Conservation (phyloP, 2,888 invertebrate genomes). For the Rotaria sp. region DNA sequence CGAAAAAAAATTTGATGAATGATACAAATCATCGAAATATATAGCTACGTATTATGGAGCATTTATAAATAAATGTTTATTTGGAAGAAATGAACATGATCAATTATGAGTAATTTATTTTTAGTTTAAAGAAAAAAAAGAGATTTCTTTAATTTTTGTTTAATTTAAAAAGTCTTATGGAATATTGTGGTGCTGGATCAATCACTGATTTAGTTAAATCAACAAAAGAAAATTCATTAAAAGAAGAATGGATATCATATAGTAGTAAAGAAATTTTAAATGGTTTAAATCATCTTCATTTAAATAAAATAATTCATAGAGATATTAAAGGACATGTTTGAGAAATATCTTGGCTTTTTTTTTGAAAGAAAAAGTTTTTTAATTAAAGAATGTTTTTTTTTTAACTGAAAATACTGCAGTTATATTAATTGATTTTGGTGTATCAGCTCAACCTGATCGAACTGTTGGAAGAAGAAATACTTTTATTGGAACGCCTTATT, state of each 20-base stretch:
- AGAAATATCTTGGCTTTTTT: background rate
- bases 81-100: constrained; percentile 81
- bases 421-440: constrained; percentile 98
- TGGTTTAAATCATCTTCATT: constrained; percentile 91
- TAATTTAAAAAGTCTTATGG: constrained; percentile 83
- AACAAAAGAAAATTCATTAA: constrained; percentile 90
- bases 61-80: constrained; percentile 96
- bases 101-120: constrained; percentile 75
- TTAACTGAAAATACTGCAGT: constrained; percentile 99
- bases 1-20: no score
- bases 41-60: constrained; percentile 99
- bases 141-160: constrained; percentile 40
- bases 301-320: constrained; percentile 95
- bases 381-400: constrained; percentile 72
- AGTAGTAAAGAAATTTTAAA: constrained; percentile 83
- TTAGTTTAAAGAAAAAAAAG: background rate
- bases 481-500: constrained; percentile 74
- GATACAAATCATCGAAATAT: constrained; percentile 95
- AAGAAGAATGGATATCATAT: constrained; percentile 99
- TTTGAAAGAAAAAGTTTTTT: background rate
- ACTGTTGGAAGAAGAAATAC: constrained; percentile 97
- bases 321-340: constrained; percentile 74
- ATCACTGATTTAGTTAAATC: constrained; percentile 97
- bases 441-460: constrained; percentile 94
- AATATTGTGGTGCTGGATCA: constrained; percentile 97